Conservation (phyloP, 2,113 vertebrate species). For the Melospiza melodia region DNA sequence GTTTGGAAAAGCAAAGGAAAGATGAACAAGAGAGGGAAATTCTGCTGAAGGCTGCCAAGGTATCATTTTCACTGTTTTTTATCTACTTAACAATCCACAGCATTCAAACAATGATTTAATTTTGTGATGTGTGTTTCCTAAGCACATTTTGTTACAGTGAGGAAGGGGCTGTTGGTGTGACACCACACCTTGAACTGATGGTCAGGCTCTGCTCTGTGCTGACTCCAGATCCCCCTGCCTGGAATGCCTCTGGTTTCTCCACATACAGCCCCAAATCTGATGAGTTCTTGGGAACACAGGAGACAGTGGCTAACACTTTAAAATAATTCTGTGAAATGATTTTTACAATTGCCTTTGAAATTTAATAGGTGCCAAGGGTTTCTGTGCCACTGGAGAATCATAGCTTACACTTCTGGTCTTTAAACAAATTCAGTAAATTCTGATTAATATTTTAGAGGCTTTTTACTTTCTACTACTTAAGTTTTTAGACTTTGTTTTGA, state of each 20-base stretch:
- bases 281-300: neutral
- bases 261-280: neutral
- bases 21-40: conserved; percentile 90
- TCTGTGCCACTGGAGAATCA: neutral
- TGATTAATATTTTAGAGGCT: neutral
- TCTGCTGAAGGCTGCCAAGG: conserved; percentile 87
- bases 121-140: neutral
- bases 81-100: neutral
- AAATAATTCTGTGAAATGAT: neutral
- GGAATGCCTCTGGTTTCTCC: neutral
- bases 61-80: conserved; percentile 32
- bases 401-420: neutral
- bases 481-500: neutral
- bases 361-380: neutral
- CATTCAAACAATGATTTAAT: neutral
- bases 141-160: neutral
- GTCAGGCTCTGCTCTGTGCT: neutral
- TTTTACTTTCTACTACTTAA: too few species aligned
- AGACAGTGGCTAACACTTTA: neutral
- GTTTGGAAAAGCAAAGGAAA: conserved; percentile 88
- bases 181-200: neutral
- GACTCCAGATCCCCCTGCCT: too few species aligned
- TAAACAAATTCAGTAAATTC: neutral
- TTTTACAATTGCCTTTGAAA: neutral
- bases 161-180: neutral